Evolutionary conservation across 37 sponge, comb jelly and placozoan species (phyloP), one percentile per base, ranked within the genome.

Genomic region (Axinella damicornis): DNA sequence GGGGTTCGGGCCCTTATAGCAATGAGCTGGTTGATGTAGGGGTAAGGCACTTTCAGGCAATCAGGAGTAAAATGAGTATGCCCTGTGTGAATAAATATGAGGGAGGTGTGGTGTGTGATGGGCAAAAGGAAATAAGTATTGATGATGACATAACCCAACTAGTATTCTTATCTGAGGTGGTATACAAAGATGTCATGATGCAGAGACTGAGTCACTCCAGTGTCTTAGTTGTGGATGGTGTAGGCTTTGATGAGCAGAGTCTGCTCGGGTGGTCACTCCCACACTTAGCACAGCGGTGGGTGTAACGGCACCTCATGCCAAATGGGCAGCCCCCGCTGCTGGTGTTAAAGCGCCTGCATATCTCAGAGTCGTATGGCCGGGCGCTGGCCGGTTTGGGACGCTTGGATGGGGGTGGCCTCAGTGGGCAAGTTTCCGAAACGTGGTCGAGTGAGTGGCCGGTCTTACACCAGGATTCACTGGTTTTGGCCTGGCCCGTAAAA

Each of bases 371-470:
- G 9, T 46, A 46, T 46, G 46, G 9, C 9, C 46, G 46, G 9
- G 46, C 4, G 46, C 46, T 46, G 46, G 46, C 4, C 4, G 46
- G 6, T 46, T 46, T 46, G 9, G 46, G 46, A 46, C 46, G 46
- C 46, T 46, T 46, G 4, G 46, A 9, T 46, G 46, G 46, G 9
- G 46, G 46, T 46, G 46, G 46, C 9, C 46, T 46, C 9, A 46
- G 46, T 46, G 46, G 73, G 54, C 73, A 73, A 22, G 22, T 17
- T 6, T 38, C 73, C 5, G 73, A 73, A 22, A 28, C 5, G 54
- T 73, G 73, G 11, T 73, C 53, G 15, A 73, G 30, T 15, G 73
- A 73, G 14, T 73, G 73, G 73, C 73, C 38, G 53, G 19, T n/a
- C 24, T 73, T 53, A 46, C 73, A 73, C 73, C 53, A 73, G 4